Evolutionary conservation across 2,888 invertebrate genomes (phyloP).

Genomic region (Troides oblongomaculatus): DNA sequence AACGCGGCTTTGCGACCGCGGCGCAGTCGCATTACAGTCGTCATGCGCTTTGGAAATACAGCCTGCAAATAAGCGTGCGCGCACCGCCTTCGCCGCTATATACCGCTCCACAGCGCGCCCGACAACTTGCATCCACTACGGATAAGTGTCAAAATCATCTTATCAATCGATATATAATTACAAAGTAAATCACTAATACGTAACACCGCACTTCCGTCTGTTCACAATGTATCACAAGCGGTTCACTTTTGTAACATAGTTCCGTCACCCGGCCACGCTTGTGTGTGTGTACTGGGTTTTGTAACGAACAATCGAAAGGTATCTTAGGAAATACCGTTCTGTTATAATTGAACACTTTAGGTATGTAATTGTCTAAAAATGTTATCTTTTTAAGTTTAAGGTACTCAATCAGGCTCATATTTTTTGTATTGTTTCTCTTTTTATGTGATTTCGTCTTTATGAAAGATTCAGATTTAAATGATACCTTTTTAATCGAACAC

Average conservation of each 20-base stretch:
- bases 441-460: no score
- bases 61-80: constrained; percentile 63
- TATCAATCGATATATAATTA: constrained; percentile 26
- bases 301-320: constrained; percentile 16
- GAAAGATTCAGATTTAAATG: no score
- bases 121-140: constrained; percentile 9
- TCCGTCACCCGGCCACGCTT: constrained; percentile 14
- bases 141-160: constrained; percentile 18
- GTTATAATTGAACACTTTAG: constrained; percentile 1
- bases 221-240: constrained; percentile 16
- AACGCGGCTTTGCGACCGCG: constrained; percentile 37
- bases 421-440: no score
- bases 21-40: constrained; percentile 41
- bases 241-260: constrained; percentile 16
- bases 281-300: constrained; percentile 9
- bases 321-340: constrained; percentile 12
- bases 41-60: constrained; percentile 42
- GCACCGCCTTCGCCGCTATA: constrained; percentile 58
- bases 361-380: constrained; percentile 5
- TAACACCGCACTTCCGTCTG: constrained; percentile 19
- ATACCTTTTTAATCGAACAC: no score
- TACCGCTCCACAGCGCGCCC: constrained; percentile 41
- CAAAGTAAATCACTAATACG: constrained; percentile 22
- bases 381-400: not conserved
- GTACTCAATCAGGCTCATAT: no score